Base-by-base conservation (phyloP, 1,140 invertebrate species). In the Agrypnia vestita region DNA sequence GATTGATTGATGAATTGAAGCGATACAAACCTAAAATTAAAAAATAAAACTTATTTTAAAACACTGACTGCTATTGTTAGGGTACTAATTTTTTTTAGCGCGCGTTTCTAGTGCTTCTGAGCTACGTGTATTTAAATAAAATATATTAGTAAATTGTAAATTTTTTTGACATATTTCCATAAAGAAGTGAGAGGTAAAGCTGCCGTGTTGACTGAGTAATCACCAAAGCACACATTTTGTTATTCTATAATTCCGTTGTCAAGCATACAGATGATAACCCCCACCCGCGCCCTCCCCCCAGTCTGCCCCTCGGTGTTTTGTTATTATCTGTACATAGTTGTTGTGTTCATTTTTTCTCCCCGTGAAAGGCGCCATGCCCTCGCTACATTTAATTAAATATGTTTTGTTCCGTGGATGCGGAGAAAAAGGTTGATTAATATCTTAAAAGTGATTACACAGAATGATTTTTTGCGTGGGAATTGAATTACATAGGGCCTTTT, bases 191-290 rank as follows among this genome's bases (percentile, higher is more conserved):
- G n/a, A n/a, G n/a, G n/a, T n/a, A n/a, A n/a, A n/a, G 43, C 49
- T 76, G 72, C 49, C 79, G 77, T 80, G 75, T 80, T 69, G 77
- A 47, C 67, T 17, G 75, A 81, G 73, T 81, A 81, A 81, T 81
- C 75, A 55, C 25, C 71, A 76, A 64, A 71, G 62, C 77, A 67
- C 46, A 69, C 77, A 71, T 82, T 77, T 82, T 76, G 61, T 74
- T 77, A 51, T 77, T 61, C 19, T 47, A 51, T 67, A 71, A 75
- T 78, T 82, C 78, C 62, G 64, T 80, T 77, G 78, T 80, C 77
- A 78, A 80, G 47, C 44, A 55, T 73, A 79, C 81, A 82, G 79
- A 82, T 82, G 81, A 82, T 80, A 82, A 82, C 77, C 78, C 80
- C n/a, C 79, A 62, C 78, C 77, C 78, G 78, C 80, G 81, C 44